Conservation (phyloP, 2,888 invertebrate species). For the Zele albiditarsus region DNA sequence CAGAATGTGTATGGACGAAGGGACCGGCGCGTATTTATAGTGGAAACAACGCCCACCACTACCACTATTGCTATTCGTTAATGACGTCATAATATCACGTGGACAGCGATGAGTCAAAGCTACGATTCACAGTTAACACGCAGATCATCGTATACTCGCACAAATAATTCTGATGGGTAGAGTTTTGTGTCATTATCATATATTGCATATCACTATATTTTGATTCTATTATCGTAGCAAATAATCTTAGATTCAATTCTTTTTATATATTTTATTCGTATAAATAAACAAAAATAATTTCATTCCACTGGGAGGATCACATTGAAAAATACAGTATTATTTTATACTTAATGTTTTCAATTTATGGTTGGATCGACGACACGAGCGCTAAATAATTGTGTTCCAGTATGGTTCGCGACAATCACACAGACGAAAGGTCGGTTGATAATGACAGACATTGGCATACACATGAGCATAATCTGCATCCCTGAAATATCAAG, state of each 20-base stretch:
- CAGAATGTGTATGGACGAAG: neutral
- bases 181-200: neutral
- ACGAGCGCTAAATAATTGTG: slow-evolving; percentile 21
- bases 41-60: slow-evolving; percentile 1
- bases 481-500: slow-evolving; percentile 28
- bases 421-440: slow-evolving; percentile 58
- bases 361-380: slow-evolving; percentile 1
- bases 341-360: slow-evolving; percentile 59
- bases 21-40: neutral
- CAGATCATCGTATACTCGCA: neutral
- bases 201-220: too few relatives aligned
- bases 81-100: neutral
- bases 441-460: slow-evolving; percentile 55
- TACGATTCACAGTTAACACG: neutral
- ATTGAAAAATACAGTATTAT: neutral
- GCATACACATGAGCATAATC: slow-evolving; percentile 34
- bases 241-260: too few relatives aligned
- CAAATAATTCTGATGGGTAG: neutral
- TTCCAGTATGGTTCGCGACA: neutral
- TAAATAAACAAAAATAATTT: too few relatives aligned
- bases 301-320: neutral
- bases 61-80: neutral
- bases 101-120: neutral
- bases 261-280: too few relatives aligned
- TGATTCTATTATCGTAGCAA: too few relatives aligned